Percentiles rank a stretch among this genome's conserved stretches.
phyloP scores from a whole-genome alignment of 2,113 vertebrate species.

The Rhineura floridana region DNA sequence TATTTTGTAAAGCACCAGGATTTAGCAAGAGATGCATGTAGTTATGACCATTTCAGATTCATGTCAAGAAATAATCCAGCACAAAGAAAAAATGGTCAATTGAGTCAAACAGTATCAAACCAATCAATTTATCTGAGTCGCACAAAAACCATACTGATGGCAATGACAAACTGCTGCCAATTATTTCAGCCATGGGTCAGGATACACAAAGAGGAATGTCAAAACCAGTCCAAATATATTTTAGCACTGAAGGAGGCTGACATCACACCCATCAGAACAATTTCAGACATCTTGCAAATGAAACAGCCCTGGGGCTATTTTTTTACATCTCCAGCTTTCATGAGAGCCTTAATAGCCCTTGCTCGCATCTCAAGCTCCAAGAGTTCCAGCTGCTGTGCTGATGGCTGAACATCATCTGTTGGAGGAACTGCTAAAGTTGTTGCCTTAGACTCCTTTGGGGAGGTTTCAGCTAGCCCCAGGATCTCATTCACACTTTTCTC shows the following conservation, averaged over 20 bases:
- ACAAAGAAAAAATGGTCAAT: slow-evolving; percentile 36
- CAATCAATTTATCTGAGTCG: slow-evolving; percentile 26
- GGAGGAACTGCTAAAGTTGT: slow-evolving; percentile 51
- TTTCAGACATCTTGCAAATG: slow-evolving; percentile 41
- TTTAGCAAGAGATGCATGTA: slow-evolving; percentile 27
- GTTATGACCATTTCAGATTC: slow-evolving; percentile 23
- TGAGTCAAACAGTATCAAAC: slow-evolving; percentile 17
- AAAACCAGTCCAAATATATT: slow-evolving; percentile 53
- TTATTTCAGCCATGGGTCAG: slow-evolving; percentile 42
- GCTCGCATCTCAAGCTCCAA: slow-evolving; percentile 97
- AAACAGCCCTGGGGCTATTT: slow-evolving; percentile 68
- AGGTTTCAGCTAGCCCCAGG: slow-evolving; percentile 79
- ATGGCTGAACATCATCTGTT: slow-evolving; percentile 80
- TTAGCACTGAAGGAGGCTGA: slow-evolving; percentile 59
- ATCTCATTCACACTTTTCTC: slow-evolving; percentile 96
- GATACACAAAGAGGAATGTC: slow-evolving; percentile 56
- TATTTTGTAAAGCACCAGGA: slow-evolving; percentile 32
- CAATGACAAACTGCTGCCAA: slow-evolving; percentile 35
- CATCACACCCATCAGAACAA: slow-evolving; percentile 51
- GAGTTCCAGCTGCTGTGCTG: slow-evolving; percentile 93
- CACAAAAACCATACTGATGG: slow-evolving; percentile 30
- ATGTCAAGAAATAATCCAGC: slow-evolving; percentile 36
- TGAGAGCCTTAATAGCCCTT: slow-evolving; percentile 95
- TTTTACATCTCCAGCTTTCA: slow-evolving; percentile 92
- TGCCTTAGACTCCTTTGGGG: slow-evolving; percentile 66